Evolutionary conservation across 2,113 vertebrate genomes (phyloP), one percentile per base, ranked within the genome.

Genomic region (Micronycteris hirsuta): DNA sequence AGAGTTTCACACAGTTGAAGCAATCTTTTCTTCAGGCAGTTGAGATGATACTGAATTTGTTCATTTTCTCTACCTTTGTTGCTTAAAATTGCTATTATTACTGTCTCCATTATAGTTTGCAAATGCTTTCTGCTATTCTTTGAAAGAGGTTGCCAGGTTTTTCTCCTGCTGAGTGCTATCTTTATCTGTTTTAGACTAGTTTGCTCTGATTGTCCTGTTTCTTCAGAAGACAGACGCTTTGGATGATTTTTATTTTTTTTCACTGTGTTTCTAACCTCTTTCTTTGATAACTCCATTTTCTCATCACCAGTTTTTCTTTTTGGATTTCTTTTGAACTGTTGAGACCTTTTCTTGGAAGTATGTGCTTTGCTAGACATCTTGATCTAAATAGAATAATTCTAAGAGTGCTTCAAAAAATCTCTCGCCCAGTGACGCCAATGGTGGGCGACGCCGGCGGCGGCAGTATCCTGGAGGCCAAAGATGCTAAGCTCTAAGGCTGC

Each of bases 31-130:
- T 97, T 98, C 61, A 99, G 73, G 22, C 74, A 68, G 86, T 98
- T 98, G 41, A 99, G 98, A 84, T 98, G 98, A 86, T 96, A 98
- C 28, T 98, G 98, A 90, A 97, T 76, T 93, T 97, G 90, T 70
- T 31, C 24, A 73, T 97, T 97, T 82, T 2, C 80, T 63, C 67
- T 36, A 45, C 11, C 41, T 47, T 17, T 87, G 5, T 96, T 92
- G 95, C 77, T 94, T 84, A 98, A 83, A 96, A 98, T 5, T 95
- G 97, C 93, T 81, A 97, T 71, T 45, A 98, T 92, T 94, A 65
- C 11, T 41, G 98, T 97, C 78, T 98, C 97, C 95, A 98, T 97
- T 22, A 97, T 4, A 49, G 49, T 73, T 93, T 97, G 93, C 54
- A 99, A 93, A 85, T 97, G 86, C 0, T 84, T 84, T 90, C 74